Base-by-base conservation (phyloP, 2,797 vertebrate genomes). In the Melanogrammus aeglefinus region DNA sequence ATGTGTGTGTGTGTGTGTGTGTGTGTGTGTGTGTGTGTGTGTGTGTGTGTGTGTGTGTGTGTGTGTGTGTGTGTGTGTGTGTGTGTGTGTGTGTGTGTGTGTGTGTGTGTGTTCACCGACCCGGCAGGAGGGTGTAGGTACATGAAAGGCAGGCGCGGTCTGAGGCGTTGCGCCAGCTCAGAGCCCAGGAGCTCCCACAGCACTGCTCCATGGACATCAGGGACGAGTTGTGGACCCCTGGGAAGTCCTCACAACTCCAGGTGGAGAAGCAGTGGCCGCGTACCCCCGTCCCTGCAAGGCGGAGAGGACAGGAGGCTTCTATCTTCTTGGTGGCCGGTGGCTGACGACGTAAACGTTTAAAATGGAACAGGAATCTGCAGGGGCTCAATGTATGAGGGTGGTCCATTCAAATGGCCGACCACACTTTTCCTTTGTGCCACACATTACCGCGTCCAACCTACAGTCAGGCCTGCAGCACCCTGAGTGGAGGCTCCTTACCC, bases 81-180 rank as follows among this genome's bases (percentile, higher is more conserved):
- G 51, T 0, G 51, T 8, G 51, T 14, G 51, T n/a, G 18, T 8
- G 51, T 57, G 24, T 1, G 24, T 2, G 69, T 31, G 31, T 14
- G 6, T 12, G 70, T 2, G 18, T 5, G 44, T 9, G 24, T 74
- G 72, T 73, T 8, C 7, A 76, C 86, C 82, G 10, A 96, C 96
- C 95, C 16, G 93, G 82, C 10, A 94, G 88, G 5, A 94, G 89
- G 31, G 86, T 92, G 84, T 83, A 93, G 71, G 94, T 91, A 87
- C 97, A 98, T 74, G 92, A 90, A 29, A 96, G 81, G 83, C 97
- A 97, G 57, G 90, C 90, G 4, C 89, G 86, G 18, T 95, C 91
- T 0, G 93, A 92, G 16, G 88, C 73, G 0, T 96, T 95, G 78
- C 78, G 89, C 97, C 97, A 97, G 91, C 96, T 97, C 84, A 92